Base-by-base conservation (phyloP, 1,140 invertebrate species). In the Rhopalosiphum padi region DNA sequence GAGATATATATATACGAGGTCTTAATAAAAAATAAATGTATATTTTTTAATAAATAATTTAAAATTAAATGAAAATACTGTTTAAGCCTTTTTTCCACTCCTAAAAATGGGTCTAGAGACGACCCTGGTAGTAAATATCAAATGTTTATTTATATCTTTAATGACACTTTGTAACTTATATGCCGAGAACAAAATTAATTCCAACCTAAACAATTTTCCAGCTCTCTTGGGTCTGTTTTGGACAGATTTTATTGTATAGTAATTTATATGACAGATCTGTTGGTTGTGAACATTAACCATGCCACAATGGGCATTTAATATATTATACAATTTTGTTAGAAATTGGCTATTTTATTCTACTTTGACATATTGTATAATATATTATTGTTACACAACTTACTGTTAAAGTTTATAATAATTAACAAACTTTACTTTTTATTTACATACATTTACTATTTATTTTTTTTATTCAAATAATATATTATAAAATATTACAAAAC, bases 241-340 rank as follows among this genome's bases (percentile, higher is more conserved):
- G 82, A 85, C 82, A 41, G 82, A 85, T 85, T 85, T 41, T 23
- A 85, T 22, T 41, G 82, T 85, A 41, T 25, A 41, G 35, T 85
- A 85, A 85, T 85, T 85, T 85, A 85, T 85, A 41, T 85, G 82
- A 85, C 82, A 85, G 21, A 85, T 68, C n/a, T 82, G 77, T 82
- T 68, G 11, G 30, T 68, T 22, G 77, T 2, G 77, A 82, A 82
- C 35, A 82, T 68, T 68, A 68, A 68, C 30, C 30, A 68, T 68
- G 60, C 60, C 60, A 68, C 60, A n/a, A 68, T 68, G 60, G 60
- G 22, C 30, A 68, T 68, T 68, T 68, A n/a, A n/a, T 68, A 68
- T 68, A 51, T 68, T n/a, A 68, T 4, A 68, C 60, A 68, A 68
- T 68, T 68, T 68, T n/a, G 60, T 68, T 60, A 30, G 30, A n/a